Base-by-base conservation (phyloP, 2,797 vertebrate genomes). In the Selene dorsalis region DNA sequence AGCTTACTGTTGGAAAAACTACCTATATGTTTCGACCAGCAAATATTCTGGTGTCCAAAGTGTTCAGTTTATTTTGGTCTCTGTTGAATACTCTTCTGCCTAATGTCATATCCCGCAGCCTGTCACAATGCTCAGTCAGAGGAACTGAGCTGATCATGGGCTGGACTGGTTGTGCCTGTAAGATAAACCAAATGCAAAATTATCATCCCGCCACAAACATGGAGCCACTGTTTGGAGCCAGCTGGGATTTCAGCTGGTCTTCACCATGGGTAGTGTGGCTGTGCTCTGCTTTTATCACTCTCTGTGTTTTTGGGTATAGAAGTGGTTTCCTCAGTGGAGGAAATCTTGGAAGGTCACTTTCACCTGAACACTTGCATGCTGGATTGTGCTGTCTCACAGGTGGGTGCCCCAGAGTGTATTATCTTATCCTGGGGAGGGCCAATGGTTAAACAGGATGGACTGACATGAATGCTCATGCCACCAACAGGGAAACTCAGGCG, bases 1-100 rank as follows among this genome's bases (percentile, higher is more conserved):
- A 55, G 30, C 60, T 62, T 53, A 17, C 56, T 63, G 50, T 16
- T 62, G 3, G 14, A 61, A 11, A 41, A 45, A 70, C 35, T 60
- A 53, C 47, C 47, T 63, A 56, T n/a, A 41, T 2, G 12, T 14
- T 41, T 14, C 12, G 6, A 41, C 39, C 39, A 14, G 12, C 14
- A 13, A 41, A 41, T 41, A 41, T 41, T 41, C 39, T 13, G 12
- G 39, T 41, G 12, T 41, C 13, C 39, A 13, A 2, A 14, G 39
- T 0, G 3, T 41, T 41, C 32, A 35, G 32, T 35, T 41, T 6
- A 41, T 41, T 41, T 41, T 41, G 11, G 39, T 41, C 39, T 55
- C 30, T 35, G n/a, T 43, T 20, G 4, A 65, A 4, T 10, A n/a
- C 13, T 28, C 22, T 45, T 20, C 2, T 56, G 16, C 20, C 43